Evolutionary conservation across 2,797 vertebrate species (phyloP).

Genomic region (Enteromius paludinosus): DNA sequence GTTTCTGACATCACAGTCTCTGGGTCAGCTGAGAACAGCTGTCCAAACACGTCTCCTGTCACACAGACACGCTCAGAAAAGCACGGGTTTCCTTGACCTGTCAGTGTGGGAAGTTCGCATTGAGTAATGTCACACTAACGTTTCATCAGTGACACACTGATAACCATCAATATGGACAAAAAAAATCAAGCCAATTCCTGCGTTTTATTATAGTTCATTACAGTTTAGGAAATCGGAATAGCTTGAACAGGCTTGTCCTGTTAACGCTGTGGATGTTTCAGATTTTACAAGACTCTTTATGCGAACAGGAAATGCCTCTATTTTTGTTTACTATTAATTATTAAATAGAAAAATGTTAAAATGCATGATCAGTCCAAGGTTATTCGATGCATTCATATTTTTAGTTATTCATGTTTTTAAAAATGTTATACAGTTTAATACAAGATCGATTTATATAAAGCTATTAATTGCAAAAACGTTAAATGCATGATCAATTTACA

Average conservation of each 20-base stretch:
- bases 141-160: conserved; percentile 26
- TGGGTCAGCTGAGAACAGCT: conserved; percentile 16
- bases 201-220: too few relatives aligned
- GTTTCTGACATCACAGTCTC: conserved; percentile 37
- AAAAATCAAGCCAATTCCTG: too few relatives aligned
- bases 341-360: neutral
- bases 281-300: neutral
- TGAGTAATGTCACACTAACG: conserved; percentile 15
- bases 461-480: neutral
- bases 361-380: too few relatives aligned
- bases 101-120: conserved; percentile 53
- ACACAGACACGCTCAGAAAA: conserved; percentile 17
- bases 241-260: neutral
- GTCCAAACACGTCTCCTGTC: neutral
- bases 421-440: too few relatives aligned
- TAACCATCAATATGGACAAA: neutral
- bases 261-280: neutral
- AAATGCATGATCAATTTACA: neutral
- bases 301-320: neutral
- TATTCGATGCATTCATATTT: too few relatives aligned
- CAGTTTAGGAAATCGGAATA: too few relatives aligned
- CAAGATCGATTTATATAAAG: too few relatives aligned
- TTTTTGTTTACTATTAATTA: neutral
- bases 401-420: too few relatives aligned
- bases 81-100: conserved; percentile 72